Base-by-base conservation (phyloP, 2,113 vertebrate species). In the Phylloscopus trochiloides region DNA sequence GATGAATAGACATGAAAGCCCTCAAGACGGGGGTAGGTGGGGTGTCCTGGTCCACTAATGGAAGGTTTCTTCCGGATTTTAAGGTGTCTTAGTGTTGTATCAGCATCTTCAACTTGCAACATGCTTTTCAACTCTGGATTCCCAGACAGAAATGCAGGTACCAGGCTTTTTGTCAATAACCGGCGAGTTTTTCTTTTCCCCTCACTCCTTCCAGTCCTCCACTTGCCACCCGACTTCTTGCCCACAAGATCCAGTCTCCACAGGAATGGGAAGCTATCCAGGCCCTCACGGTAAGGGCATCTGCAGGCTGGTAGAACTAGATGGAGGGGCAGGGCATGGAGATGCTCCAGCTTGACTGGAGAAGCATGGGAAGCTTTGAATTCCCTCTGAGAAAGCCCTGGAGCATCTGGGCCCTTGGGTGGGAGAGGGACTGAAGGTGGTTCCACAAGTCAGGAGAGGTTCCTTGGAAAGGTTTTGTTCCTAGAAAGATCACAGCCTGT, bases 241-340 rank as follows among this genome's bases (percentile, higher is more conserved):
- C 99, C 47, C 99, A 99, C 96, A 99, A 99, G 98, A 99, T 99
- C 97, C 99, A 99, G 95, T 99, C 99, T 61, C 99, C 99, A 0
- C 99, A 99, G 97, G 99, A 99, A 95, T 99, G 99, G 99, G 99
- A 99, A 98, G 99, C 99, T 15, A 97, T 99, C 97, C 99, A 99
- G 95, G 99, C 99, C 16, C 98, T 99, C 55, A 99, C 91, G 97
- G 99, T 99, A 97, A 98, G 97, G 96, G 96, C 47, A 67, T 47
- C 55, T 79, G 34, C 43, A 72, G 75, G 42, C 18, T 74, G 61
- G 61, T 82, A 65, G 84, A 83, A 54, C 85, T 80, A 85, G 47
- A 36, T 20, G 52, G 79, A 88, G 68, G 63, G 17, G 57, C 32
- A 67, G 67, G 16, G 9, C 0, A 2, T 72, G 54, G 58, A n/a